phyloP scores from a whole-genome alignment of 2,797 vertebrate genomes.

The Trichosurus vulpecula region DNA sequence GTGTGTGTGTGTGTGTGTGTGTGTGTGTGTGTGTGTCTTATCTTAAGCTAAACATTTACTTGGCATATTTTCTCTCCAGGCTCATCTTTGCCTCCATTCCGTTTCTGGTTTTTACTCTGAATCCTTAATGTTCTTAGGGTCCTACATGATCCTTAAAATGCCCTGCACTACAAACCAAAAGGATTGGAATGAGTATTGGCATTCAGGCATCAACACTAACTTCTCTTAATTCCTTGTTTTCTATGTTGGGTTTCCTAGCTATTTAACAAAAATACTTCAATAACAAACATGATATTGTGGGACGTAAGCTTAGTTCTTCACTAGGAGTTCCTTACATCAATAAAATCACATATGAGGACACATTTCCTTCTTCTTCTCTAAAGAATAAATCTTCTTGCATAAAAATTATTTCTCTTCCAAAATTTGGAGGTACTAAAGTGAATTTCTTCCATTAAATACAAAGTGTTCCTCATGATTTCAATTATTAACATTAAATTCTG shows the following conservation, averaged over 20 bases:
- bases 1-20: no score
- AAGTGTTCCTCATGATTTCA: neutral
- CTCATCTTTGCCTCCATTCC: neutral
- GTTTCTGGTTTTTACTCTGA: neutral
- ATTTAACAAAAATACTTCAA: neutral
- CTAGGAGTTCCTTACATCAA: neutral
- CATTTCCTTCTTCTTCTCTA: neutral
- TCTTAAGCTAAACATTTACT: neutral
- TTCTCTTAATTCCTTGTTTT: neutral
- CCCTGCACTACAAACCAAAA: slow-evolving; percentile 8
- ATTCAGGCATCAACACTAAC: neutral
- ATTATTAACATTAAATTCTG: neutral
- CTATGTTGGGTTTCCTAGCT: neutral
- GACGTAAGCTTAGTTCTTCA: neutral
- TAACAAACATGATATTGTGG: neutral
- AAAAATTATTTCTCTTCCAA: neutral
- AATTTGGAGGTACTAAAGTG: neutral
- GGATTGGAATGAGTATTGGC: neutral
- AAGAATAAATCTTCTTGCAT: neutral
- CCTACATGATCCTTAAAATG: slow-evolving; percentile 3
- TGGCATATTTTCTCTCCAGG: neutral
- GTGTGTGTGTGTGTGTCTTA: neutral
- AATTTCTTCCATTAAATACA: neutral
- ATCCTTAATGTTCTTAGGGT: neutral
- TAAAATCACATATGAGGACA: neutral